Percentiles rank a stretch among this genome's conserved stretches.
Conservation (phyloP, 2,888 invertebrate genomes). For the Ophion obscuratus region DNA sequence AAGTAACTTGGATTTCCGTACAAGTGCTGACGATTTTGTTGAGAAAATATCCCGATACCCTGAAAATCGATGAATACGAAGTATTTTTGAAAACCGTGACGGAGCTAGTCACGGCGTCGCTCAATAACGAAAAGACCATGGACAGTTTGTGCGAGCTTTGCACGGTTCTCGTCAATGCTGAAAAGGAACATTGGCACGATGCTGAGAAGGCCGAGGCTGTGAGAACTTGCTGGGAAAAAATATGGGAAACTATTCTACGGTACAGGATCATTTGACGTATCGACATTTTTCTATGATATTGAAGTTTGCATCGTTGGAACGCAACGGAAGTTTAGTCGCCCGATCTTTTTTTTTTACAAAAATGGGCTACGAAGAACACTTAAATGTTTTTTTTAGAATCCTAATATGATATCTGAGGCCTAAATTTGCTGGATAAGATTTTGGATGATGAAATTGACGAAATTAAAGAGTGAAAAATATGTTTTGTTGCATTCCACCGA, state of each 20-base stretch:
- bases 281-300: not conserved
- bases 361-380: too few relatives aligned
- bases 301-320: too few relatives aligned
- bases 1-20: conserved; percentile 83
- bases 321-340: too few relatives aligned
- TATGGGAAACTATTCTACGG: conserved; percentile 83
- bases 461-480: too few relatives aligned
- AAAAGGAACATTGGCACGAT: conserved; percentile 69
- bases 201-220: conserved; percentile 68
- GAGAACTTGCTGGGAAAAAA: conserved; percentile 79
- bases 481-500: too few relatives aligned
- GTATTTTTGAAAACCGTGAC: conserved; percentile 82
- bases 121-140: conserved; percentile 78
- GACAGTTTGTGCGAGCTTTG: conserved; percentile 81
- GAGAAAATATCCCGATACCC: conserved; percentile 82
- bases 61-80: conserved; percentile 80
- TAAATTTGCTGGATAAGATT: too few relatives aligned
- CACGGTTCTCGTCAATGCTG: conserved; percentile 77
- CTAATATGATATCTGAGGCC: too few relatives aligned
- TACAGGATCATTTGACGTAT: conserved; percentile 66
- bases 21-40: conserved; percentile 82
- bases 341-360: too few relatives aligned
- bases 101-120: conserved; percentile 74
- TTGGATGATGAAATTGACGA: too few relatives aligned
- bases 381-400: too few relatives aligned